Percentiles rank a stretch among this genome's conserved stretches.
Conservation (phyloP, 1,140 invertebrate species). For the Drosophila trapezifrons region DNA sequence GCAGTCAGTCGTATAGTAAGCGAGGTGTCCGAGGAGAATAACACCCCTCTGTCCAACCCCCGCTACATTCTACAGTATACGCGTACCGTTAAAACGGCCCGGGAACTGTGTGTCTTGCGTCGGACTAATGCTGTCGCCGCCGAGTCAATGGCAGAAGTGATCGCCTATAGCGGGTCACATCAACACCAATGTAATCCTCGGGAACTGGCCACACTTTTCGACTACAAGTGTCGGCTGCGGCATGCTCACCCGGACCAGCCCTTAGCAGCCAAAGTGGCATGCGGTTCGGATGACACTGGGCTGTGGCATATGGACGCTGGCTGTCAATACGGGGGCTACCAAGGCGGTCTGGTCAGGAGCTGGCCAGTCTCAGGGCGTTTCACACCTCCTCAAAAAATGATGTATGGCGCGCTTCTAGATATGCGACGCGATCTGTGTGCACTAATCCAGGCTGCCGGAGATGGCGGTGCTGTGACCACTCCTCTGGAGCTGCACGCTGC, state of each 20-base stretch:
- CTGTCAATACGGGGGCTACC: slow-evolving; percentile 57
- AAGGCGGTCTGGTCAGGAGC: slow-evolving; percentile 40
- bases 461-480: slow-evolving; percentile 5
- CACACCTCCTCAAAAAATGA: slow-evolving; percentile 45
- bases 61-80: slow-evolving; percentile 18
- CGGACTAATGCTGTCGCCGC: slow-evolving; percentile 40
- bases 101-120: slow-evolving; percentile 28
- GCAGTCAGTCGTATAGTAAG: slow-evolving; percentile 11
- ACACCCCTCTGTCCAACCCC: slow-evolving; percentile 32
- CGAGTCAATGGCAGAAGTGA: slow-evolving; percentile 49
- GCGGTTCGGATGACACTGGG: background rate
- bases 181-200: background rate
- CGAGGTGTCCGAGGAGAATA: slow-evolving; percentile 21
- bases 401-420: slow-evolving; percentile 49
- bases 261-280: slow-evolving; percentile 2
- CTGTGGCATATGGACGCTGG: slow-evolving; percentile 48
- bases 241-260: slow-evolving; percentile 21
- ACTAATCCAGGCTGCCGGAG: slow-evolving; percentile 14
- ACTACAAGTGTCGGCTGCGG: slow-evolving; percentile 27
- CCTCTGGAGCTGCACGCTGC: slow-evolving; percentile 38
- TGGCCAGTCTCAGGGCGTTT: slow-evolving; percentile 55
- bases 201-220: slow-evolving; percentile 29
- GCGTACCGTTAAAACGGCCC: slow-evolving; percentile 36
- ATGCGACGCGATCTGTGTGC: slow-evolving; percentile 35
- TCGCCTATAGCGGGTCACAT: slow-evolving; percentile 1